Evolutionary conservation across 2,888 invertebrate species (phyloP).

Genomic region (Nomada fabriciana): DNA sequence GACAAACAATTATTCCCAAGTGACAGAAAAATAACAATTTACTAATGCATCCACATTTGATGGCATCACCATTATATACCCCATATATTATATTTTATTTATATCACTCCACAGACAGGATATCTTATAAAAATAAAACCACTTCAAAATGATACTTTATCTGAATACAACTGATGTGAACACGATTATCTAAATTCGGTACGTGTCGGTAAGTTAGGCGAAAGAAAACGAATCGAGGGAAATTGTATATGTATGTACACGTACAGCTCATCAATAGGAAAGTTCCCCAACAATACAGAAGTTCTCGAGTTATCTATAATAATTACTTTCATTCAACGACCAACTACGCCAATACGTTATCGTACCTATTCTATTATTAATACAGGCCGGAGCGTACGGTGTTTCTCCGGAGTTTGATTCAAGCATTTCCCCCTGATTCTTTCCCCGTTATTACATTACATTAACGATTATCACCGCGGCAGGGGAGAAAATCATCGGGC

Average conservation of each 20-base stretch:
- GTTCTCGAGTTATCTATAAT: constrained; percentile 51
- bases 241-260: constrained; percentile 14
- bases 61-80: no score
- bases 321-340: constrained; percentile 54
- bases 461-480: constrained; percentile 49
- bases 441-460: constrained; percentile 58
- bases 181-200: constrained; percentile 40
- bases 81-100: no score
- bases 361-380: constrained; percentile 48
- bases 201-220: constrained; percentile 36
- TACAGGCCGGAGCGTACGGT: constrained; percentile 22
- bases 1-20: no score
- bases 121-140: no score
- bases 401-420: constrained; percentile 52
- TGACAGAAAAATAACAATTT: no score
- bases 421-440: constrained; percentile 55
- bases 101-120: no score
- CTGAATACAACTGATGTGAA: constrained; percentile 27
- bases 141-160: no score
- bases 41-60: no score
- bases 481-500: constrained; percentile 59
- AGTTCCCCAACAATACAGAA: constrained; percentile 32
- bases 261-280: not conserved
- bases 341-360: constrained; percentile 39
- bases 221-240: constrained; percentile 39